Evolutionary conservation across 2,888 invertebrate species (phyloP).

Genomic region (Drosophila macrospina): DNA sequence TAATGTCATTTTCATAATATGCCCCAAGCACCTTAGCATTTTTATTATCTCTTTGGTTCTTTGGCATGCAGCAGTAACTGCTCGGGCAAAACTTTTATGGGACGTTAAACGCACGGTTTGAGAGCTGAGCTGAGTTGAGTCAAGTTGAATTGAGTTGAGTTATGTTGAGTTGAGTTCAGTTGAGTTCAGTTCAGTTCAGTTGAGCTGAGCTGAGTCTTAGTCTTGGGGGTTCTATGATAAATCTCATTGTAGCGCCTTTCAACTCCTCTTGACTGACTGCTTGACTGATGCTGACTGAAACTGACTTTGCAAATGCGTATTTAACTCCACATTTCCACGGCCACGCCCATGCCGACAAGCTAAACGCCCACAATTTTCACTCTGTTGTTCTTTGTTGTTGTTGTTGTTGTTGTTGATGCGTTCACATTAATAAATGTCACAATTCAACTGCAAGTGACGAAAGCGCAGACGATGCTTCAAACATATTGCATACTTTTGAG

Average conservation of each 20-base stretch:
- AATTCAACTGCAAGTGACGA: conserved; percentile 55
- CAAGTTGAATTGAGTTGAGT: conserved; percentile 8
- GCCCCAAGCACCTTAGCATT: conserved; percentile 71
- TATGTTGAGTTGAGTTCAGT: neutral
- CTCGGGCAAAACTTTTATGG: conserved; percentile 60
- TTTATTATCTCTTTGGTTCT: conserved; percentile 58
- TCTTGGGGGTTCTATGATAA: conserved; percentile 24
- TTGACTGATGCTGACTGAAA: conserved; percentile 43
- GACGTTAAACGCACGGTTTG: conserved; percentile 49
- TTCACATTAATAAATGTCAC: conserved; percentile 79
- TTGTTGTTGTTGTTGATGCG: conserved; percentile 55
- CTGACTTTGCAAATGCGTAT: conserved; percentile 75
- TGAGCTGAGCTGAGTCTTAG: conserved; percentile 18
- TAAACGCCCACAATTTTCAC: conserved; percentile 15
- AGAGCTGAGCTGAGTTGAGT: conserved; percentile 25
- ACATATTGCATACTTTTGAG: conserved; percentile 64
- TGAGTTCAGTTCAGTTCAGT: conserved; percentile 1
- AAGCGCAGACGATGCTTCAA: conserved; percentile 35
- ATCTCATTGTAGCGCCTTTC: conserved; percentile 42
- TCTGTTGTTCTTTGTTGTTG: conserved; percentile 9
- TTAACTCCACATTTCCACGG: conserved; percentile 65
- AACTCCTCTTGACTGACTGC: conserved; percentile 14
- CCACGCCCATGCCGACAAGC: conserved; percentile 44
- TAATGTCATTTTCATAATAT: conserved; percentile 77
- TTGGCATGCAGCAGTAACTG: conserved; percentile 33